Conservation (phyloP, 2,888 invertebrate species). For the Tipula confusa region DNA sequence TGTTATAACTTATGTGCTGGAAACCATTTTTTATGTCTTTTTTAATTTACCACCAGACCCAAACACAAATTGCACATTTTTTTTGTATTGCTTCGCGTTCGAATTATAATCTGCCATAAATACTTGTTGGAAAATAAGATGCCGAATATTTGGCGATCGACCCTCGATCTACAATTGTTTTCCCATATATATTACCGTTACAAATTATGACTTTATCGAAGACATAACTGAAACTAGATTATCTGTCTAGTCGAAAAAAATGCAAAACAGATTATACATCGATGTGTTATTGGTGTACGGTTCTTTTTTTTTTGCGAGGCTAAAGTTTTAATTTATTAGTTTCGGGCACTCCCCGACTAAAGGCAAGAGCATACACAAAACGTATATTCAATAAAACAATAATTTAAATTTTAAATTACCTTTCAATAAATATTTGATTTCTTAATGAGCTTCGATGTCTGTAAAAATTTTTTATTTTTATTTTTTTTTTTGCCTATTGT, state of each 20-base stretch:
- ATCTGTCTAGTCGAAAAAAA: background rate
- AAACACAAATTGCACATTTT: background rate
- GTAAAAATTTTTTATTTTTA: too few relatives aligned
- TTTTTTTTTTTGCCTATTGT: background rate
- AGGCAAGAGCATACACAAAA: background rate
- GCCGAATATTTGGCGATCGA: background rate
- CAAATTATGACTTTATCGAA: background rate
- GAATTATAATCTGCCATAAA: background rate
- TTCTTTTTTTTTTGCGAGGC: background rate
- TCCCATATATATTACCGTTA: background rate
- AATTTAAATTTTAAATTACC: background rate
- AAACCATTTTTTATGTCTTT: background rate
- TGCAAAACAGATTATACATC: background rate
- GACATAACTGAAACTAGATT: background rate
- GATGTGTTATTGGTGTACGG: background rate
- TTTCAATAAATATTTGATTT: conserved; percentile 12
- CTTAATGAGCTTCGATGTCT: conserved; percentile 5
- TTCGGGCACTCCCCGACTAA: conserved; percentile 5
- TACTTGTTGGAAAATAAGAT: background rate
- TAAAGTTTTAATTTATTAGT: background rate
- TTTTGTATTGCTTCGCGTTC: background rate
- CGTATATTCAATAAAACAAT: background rate
- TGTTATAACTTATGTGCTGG: background rate
- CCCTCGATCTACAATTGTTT: background rate
- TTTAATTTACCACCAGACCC: background rate